Conservation (phyloP, 2,797 vertebrate species). For the Tangara arthus region DNA sequence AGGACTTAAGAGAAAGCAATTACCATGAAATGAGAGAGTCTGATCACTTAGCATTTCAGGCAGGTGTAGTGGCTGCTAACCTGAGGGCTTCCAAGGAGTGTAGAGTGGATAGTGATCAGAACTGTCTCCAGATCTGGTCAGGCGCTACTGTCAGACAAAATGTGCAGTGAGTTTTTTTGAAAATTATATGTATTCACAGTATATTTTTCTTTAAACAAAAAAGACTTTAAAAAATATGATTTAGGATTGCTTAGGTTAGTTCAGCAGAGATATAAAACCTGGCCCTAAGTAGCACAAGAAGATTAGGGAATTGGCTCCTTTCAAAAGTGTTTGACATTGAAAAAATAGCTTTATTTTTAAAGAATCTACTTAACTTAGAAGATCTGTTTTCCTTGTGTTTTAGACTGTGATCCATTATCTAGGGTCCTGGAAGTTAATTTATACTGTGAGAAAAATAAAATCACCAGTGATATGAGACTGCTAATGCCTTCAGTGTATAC, state of each 20-base stretch:
- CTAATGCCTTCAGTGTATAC: not conserved
- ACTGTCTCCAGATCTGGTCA: not conserved
- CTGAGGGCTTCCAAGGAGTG: not conserved
- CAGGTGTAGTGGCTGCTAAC: not conserved
- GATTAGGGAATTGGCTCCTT: not conserved
- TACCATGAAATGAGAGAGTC: not conserved
- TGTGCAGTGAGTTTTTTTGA: not conserved
- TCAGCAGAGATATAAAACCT: not conserved
- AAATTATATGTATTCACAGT: not conserved
- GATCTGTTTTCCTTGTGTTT: not conserved
- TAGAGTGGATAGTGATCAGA: not conserved
- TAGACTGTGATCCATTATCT: not conserved
- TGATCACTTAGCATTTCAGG: not conserved
- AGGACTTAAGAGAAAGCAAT: not conserved
- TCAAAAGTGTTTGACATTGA: not conserved
- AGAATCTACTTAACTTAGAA: not conserved
- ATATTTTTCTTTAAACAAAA: not conserved
- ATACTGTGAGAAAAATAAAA: not conserved
- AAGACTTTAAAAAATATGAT: not conserved
- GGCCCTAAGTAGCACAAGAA: not conserved
- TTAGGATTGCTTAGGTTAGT: not conserved
- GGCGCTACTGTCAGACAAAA: rapidly evolving
- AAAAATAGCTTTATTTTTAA: not conserved
- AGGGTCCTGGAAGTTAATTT: not conserved
- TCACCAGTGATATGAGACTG: not conserved